phyloP scores from a whole-genome alignment of 2,888 invertebrate genomes.

The Lithophane socia region DNA sequence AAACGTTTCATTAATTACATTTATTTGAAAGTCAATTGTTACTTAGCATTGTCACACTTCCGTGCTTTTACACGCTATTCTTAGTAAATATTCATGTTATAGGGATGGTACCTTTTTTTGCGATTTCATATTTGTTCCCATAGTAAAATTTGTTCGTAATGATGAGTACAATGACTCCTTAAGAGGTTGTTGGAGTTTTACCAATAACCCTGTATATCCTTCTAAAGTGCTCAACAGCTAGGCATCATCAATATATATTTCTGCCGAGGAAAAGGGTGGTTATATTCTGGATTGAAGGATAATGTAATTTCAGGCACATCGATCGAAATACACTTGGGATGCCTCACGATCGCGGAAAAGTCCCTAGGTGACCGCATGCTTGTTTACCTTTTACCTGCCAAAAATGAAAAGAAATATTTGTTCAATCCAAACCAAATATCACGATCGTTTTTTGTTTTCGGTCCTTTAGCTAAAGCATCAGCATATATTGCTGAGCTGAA shows the following conservation, averaged over 20 bases:
- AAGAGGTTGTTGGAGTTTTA: no score
- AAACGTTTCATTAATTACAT: slow-evolving; percentile 12
- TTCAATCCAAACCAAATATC: not conserved
- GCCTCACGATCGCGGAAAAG: not conserved
- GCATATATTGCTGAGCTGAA: not conserved
- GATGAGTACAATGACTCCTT: no score
- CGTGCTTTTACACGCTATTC: not conserved
- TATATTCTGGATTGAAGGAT: no score
- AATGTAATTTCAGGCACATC: not conserved
- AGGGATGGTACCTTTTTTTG: not conserved
- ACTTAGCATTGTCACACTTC: slow-evolving; percentile 17
- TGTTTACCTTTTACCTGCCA: not conserved
- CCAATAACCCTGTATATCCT: not conserved
- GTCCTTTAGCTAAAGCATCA: not conserved
- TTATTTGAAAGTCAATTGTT: slow-evolving; percentile 34
- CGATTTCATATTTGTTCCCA: no score
- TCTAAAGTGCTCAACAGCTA: not conserved
- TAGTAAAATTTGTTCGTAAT: no score
- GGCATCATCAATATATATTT: not conserved
- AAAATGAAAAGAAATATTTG: not conserved
- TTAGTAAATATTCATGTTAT: not conserved
- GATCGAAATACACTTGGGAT: not conserved
- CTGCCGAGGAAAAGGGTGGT: not conserved
- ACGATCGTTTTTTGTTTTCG: not conserved
- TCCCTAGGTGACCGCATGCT: not conserved